A percentile compares a stretch with the other conserved stretches of the same genome.
Evolutionary conservation across 1,140 invertebrate genomes (phyloP).

Genomic region (Epicauta chinensis): DNA sequence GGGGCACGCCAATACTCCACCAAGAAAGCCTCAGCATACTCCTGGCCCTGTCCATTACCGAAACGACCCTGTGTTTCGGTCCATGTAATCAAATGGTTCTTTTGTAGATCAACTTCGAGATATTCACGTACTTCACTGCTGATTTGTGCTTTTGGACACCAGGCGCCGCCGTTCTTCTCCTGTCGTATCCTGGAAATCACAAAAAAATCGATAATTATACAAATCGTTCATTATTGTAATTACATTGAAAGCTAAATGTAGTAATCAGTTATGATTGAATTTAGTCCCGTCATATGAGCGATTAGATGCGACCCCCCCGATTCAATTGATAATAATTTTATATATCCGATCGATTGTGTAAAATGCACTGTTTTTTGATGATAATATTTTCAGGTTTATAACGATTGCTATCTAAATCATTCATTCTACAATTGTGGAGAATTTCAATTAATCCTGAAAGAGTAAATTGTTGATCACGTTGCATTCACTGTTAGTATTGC

Average conservation of each 20-base stretch:
- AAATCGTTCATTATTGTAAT: too few species aligned
- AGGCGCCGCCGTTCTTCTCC: constrained; percentile 85
- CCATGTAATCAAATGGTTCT: constrained; percentile 73
- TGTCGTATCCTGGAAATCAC: constrained; percentile 69
- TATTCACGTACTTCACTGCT: constrained; percentile 71
- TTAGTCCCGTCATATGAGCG: too few species aligned
- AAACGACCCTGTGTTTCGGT: constrained; percentile 90
- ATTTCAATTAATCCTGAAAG: constrained; percentile 6
- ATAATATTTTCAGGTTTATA: too few species aligned
- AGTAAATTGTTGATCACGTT: constrained; percentile 9
- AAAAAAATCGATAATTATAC: too few species aligned
- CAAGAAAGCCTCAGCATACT: constrained; percentile 78
- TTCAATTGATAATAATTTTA: constrained; percentile 5
- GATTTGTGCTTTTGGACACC: constrained; percentile 83
- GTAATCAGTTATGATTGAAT: too few species aligned
- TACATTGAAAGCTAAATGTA: too few species aligned
- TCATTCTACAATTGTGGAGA: neutral
- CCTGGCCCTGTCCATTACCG: constrained; percentile 87
- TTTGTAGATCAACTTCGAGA: constrained; percentile 76
- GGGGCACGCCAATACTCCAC: constrained; percentile 78
- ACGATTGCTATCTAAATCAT: too few species aligned
- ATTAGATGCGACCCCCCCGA: too few species aligned
- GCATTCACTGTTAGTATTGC: neutral
- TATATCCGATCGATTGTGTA: too few species aligned
- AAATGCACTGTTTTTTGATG: too few species aligned